A percentile compares a stretch with the other conserved stretches of the same genome.
Conservation (phyloP, 2,797 vertebrate species). For the Pristis pectinata region DNA sequence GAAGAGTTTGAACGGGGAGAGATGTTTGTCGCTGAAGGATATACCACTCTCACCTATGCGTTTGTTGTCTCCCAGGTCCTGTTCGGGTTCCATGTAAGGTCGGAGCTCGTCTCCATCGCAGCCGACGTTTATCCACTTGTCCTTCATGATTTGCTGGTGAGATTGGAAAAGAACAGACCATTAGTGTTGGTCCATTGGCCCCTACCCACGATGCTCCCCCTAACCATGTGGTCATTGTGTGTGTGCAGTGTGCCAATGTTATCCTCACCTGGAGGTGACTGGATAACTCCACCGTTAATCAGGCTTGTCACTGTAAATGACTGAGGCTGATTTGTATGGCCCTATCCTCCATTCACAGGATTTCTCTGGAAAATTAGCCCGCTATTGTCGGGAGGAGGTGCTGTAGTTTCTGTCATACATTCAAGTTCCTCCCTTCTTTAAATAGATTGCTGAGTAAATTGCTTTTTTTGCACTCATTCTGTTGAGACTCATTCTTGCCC, state of each 20-base stretch:
- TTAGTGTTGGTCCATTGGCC: neutral
- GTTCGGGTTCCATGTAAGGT: slow-evolving; percentile 78
- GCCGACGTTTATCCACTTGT: slow-evolving; percentile 90
- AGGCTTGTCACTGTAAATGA: no score
- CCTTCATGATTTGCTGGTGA: slow-evolving; percentile 95
- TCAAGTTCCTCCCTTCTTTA: no score
- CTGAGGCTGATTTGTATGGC: slow-evolving; percentile 41
- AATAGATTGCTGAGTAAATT: no score
- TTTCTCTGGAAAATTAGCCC: slow-evolving; percentile 48
- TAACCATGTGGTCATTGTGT: neutral
- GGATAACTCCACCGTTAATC: no score
- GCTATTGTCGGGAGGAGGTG: no score
- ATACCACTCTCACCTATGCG: slow-evolving; percentile 71
- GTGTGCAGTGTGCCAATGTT: no score
- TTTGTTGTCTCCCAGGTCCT: slow-evolving; percentile 75
- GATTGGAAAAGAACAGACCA: neutral
- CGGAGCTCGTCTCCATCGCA: slow-evolving; percentile 79
- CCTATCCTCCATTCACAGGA: slow-evolving; percentile 45
- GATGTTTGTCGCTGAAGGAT: no score
- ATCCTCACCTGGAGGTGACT: neutral
- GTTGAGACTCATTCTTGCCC: no score
- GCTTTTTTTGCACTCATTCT: no score
- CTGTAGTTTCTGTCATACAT: no score
- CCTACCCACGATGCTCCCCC: neutral
- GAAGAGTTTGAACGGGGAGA: neutral